These are phyloP conservation scores for Myotis myotis DNA, from an alignment of 2,797 vertebrate species.

Conservation along the genomic window DNA sequence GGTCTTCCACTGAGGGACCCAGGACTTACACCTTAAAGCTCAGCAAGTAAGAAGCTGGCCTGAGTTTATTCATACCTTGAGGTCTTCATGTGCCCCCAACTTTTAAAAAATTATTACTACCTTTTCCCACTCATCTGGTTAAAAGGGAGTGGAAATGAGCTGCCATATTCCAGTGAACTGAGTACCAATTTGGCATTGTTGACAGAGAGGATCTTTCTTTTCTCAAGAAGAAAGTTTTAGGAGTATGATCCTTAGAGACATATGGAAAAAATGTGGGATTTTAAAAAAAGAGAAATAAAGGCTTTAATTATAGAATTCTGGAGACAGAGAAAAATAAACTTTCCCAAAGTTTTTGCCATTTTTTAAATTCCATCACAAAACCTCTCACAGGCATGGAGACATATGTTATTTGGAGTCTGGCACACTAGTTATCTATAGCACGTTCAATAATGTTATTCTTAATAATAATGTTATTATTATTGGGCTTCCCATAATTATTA, in stretches of 20 bases:
- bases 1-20: background rate
- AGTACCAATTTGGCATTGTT: background rate
- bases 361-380: background rate
- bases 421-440: background rate
- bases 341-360: background rate
- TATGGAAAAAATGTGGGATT: background rate
- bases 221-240: background rate
- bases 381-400: background rate
- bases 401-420: background rate
- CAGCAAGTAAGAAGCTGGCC: background rate
- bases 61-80: background rate
- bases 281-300: background rate
- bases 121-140: background rate
- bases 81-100: background rate
- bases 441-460: background rate
- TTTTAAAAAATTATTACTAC: background rate
- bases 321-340: background rate
- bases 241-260: background rate
- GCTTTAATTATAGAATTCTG: background rate
- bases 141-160: background rate
- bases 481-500: background rate
- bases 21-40: background rate
- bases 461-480: background rate
- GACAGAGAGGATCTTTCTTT: background rate
- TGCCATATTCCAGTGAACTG: background rate